phyloP scores from a whole-genome alignment of 2,113 vertebrate species.

The Anolis carolinensis region DNA sequence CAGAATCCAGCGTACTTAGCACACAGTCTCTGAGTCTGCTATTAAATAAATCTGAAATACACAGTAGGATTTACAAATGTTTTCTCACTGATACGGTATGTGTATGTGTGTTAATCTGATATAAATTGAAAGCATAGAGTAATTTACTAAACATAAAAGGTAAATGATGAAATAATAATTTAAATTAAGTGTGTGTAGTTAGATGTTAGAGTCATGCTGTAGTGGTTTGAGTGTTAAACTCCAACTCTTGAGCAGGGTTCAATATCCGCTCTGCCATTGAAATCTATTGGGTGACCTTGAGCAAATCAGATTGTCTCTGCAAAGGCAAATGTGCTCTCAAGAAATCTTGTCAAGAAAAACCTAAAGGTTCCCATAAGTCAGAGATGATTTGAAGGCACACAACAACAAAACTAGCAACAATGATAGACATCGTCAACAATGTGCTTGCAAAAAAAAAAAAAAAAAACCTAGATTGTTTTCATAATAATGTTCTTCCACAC shows the following conservation, averaged over 20 bases:
- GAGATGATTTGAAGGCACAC: no score
- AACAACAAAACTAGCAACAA: no score
- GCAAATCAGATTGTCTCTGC: no score
- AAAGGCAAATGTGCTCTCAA: no score
- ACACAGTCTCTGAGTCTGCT: constrained; percentile 56
- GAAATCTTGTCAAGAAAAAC: no score
- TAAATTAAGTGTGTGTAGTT: constrained; percentile 15
- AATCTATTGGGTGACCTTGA: no score
- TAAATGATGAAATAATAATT: constrained; percentile 23
- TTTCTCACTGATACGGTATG: constrained; percentile 13
- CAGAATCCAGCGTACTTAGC: constrained; percentile 53
- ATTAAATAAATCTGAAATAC: constrained; percentile 56
- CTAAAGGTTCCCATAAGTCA: no score
- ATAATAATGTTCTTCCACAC: background rate
- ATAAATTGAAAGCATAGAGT: background rate
- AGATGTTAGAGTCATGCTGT: background rate
- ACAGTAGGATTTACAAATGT: constrained; percentile 25
- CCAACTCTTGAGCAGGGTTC: background rate
- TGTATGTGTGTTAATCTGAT: constrained; percentile 14
- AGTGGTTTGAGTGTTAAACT: no score
- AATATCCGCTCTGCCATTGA: no score
- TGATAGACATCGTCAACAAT: no score
- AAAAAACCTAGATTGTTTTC: background rate
- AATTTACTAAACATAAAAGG: background rate
- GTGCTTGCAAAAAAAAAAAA: no score